These are phyloP conservation scores for Pempheris klunzingeri DNA, from an alignment of 2,797 vertebrate genomes.

Conservation along the genomic window DNA sequence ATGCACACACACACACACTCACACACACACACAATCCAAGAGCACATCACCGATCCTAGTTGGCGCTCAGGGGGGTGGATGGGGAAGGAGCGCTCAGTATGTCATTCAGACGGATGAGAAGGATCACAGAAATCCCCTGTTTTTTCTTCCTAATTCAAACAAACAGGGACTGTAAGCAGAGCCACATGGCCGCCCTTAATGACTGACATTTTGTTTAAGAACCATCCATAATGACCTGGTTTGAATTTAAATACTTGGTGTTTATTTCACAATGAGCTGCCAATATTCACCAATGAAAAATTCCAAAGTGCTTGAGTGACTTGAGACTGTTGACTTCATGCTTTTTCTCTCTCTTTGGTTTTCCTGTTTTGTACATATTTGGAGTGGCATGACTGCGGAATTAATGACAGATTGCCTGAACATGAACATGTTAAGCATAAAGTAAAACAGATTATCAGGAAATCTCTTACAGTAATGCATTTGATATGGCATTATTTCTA, in stretches of 20 bases:
- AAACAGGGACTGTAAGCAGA: conserved; percentile 83
- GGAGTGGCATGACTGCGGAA: conserved; percentile 57
- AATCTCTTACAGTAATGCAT: conserved; percentile 43
- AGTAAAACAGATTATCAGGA: conserved; percentile 48
- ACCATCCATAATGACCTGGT: conserved; percentile 80
- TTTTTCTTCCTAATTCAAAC: conserved; percentile 80
- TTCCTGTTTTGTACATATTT: conserved; percentile 69
- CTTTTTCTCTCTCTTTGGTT: conserved; percentile 53
- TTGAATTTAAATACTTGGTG: conserved; percentile 81
- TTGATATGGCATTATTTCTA: conserved; percentile 24
- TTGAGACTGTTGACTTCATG: conserved; percentile 71
- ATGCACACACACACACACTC: conserved; percentile 1
- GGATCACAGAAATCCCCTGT: conserved; percentile 75
- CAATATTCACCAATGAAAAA: conserved; percentile 79
- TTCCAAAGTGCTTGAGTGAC: conserved; percentile 73
- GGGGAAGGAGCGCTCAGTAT: conserved; percentile 61
- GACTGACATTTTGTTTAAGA: conserved; percentile 87
- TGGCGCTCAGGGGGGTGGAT: conserved; percentile 36
- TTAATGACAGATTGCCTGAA: conserved; percentile 73
- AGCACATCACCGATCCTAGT: conserved; percentile 31
- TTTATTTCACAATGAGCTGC: conserved; percentile 80
- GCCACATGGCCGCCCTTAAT: conserved; percentile 83
- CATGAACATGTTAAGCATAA: conserved; percentile 39
- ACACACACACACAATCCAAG: conserved; percentile 9
- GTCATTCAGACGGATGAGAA: conserved; percentile 64